Evolutionary conservation across 2,113 vertebrate species (phyloP), one percentile per base, ranked within the genome.

Genomic region (Pterocles burchelli): DNA sequence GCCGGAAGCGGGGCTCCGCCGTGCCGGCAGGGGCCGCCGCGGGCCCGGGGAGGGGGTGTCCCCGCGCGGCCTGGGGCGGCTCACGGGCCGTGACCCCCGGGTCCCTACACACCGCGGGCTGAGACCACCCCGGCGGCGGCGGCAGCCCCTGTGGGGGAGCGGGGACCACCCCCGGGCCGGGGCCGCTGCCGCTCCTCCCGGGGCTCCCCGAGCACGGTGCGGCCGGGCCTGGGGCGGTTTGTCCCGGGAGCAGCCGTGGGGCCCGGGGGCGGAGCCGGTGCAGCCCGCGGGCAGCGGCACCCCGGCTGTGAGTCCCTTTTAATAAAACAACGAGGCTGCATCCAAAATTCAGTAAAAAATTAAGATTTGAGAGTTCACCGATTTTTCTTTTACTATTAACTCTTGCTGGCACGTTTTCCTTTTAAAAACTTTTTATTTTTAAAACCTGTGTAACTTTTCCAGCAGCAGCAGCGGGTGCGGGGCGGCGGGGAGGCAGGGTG

Each of bases 291-390:
- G 98, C 98, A 98, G 98, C 97, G 81, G 97, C 93, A 97, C 97
- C 97, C 98, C 97, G 94, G 97, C 98, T 90, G n/a, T n/a, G n/a
- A n/a, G n/a, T n/a, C n/a, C n/a, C 96, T 94, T 98, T 97, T 98
- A 98, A 98, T 99, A 98, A 99, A 99, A 99, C 97, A 96, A 98
- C 97, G 98, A 99, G 98, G 98, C 97, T 98, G 98, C 99, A 99
- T 99, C 98, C 99, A 98, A 98, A 98, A 98, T 98, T 97, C 97
- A 97, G 97, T 98, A 98, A 98, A 99, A 99, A 99, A 98, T 98
- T 97, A 98, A 98, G 98, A 98, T 97, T 97, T 95, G 97, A 98
- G 98, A 98, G 96, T 98, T 97, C 96, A 97, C 96, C 71, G 96
- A 96, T 95, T 95, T 95, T 96, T 29, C 46, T 48, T 41, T 54